phyloP scores from a whole-genome alignment of 2,888 invertebrate genomes.

The Sialis lutaria region DNA sequence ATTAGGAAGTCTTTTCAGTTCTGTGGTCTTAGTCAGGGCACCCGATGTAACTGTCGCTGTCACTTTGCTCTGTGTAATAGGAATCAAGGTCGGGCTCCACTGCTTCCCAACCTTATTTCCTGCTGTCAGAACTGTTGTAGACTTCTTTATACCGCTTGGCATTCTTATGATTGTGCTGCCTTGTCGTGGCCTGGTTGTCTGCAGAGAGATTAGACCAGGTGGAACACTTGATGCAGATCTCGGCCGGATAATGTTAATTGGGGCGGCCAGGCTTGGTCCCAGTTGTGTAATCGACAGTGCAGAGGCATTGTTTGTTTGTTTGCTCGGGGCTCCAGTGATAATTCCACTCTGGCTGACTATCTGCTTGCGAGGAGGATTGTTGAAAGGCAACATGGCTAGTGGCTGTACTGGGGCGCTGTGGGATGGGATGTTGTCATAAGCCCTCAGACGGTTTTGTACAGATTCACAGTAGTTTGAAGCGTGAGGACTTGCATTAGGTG shows the following conservation, averaged over 20 bases:
- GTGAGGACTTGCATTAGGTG: conserved; percentile 53
- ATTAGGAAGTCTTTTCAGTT: conserved; percentile 33
- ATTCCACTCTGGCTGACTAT: conserved; percentile 15
- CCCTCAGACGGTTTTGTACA: conserved; percentile 57
- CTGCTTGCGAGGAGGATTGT: conserved; percentile 10
- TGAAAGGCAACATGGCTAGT: conserved; percentile 20
- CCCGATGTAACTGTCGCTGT: conserved; percentile 13
- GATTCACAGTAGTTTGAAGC: conserved; percentile 65
- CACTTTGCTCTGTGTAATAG: conserved; percentile 29
- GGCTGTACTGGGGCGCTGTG: conserved; percentile 19
- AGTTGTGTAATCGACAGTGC: conserved; percentile 7
- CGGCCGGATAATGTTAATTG: conserved; percentile 8
- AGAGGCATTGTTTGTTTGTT: conserved; percentile 22
- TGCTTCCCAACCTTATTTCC: conserved; percentile 39
- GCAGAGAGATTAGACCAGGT: conserved; percentile 22
- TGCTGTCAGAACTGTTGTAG: conserved; percentile 16
- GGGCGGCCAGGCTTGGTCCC: conserved; percentile 7
- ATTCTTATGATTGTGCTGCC: conserved; percentile 15
- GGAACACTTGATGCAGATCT: conserved; percentile 14
- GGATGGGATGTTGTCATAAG: conserved; percentile 47
- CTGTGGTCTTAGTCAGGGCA: conserved; percentile 28
- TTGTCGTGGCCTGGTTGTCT: conserved; percentile 16
- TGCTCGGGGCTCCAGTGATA: conserved; percentile 10
- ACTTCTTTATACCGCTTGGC: conserved; percentile 17
- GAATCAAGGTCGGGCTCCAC: conserved; percentile 56